Conservation (phyloP, 1,140 invertebrate species). For the Steinernema feltiae region DNA sequence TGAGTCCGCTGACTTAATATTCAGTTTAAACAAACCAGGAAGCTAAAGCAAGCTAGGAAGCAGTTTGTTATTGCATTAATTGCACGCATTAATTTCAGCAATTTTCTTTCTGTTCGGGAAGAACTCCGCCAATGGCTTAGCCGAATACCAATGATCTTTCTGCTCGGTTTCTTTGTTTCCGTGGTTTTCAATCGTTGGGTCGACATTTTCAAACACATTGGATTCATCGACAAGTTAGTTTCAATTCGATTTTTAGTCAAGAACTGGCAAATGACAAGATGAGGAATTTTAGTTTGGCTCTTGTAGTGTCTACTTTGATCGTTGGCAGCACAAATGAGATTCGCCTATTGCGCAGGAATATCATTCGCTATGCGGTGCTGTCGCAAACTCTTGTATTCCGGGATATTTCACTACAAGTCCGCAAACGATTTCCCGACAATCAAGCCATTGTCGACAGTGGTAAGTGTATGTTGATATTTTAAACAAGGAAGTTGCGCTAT, state of each 20-base stretch:
- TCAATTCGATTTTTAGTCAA: neutral
- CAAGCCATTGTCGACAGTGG: neutral
- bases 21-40: no score
- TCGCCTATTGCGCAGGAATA: constrained; percentile 19
- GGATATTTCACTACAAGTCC: neutral
- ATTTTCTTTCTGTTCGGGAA: neutral
- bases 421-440: neutral
- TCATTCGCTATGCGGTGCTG: constrained; percentile 7
- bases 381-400: neutral
- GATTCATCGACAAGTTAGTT: neutral
- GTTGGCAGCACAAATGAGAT: neutral
- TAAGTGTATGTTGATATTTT: neutral
- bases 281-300: constrained; percentile 7
- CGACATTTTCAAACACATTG: neutral
- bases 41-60: no score
- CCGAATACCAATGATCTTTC: neutral
- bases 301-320: constrained; percentile 16
- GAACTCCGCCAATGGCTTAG: neutral
- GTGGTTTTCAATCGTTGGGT: neutral
- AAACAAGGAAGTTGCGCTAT: neutral
- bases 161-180: neutral
- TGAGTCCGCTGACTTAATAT: no score
- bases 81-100: neutral
- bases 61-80: neutral
- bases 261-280: neutral